A percentile compares a stretch with the other conserved stretches of the same genome.
These are phyloP conservation scores for Garra rufa DNA, from an alignment of 2,113 vertebrate genomes.

Conservation along the genomic window DNA sequence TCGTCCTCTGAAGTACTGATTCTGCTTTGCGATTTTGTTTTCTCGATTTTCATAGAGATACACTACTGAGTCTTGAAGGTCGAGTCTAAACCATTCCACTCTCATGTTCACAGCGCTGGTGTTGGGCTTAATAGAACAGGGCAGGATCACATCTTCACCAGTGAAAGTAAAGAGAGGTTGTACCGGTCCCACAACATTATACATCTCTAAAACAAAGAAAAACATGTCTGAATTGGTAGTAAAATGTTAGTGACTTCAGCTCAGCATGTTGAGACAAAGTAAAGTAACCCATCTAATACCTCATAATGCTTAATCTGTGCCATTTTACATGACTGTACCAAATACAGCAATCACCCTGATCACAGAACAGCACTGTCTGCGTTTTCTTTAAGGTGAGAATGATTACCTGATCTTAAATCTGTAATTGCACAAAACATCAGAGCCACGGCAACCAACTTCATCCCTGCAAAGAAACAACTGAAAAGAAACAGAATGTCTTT, in stretches of 20 bases:
- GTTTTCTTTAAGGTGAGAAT: neutral
- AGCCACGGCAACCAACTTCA: neutral
- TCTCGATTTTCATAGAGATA: conserved; percentile 34
- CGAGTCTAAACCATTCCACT: conserved; percentile 42
- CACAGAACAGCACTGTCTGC: neutral
- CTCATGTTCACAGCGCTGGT: conserved; percentile 39
- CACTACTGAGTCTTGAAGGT: conserved; percentile 1
- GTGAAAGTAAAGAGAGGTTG: neutral
- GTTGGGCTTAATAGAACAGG: conserved; percentile 44
- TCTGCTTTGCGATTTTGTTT: neutral
- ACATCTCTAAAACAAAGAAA: neutral
- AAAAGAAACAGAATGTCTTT: neutral
- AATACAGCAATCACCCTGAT: neutral
- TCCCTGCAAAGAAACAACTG: neutral
- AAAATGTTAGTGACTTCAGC: neutral
- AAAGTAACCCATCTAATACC: neutral
- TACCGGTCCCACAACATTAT: neutral
- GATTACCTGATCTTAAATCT: conserved; percentile 23
- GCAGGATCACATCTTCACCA: conserved; percentile 44
- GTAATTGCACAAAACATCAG: neutral
- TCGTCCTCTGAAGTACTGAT: conserved; percentile 38
- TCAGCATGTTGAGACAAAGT: no score
- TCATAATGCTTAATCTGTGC: neutral
- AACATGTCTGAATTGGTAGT: neutral
- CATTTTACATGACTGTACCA: neutral